Evolutionary conservation across 2,888 invertebrate species (phyloP).

Genomic region (Tipula confusa): DNA sequence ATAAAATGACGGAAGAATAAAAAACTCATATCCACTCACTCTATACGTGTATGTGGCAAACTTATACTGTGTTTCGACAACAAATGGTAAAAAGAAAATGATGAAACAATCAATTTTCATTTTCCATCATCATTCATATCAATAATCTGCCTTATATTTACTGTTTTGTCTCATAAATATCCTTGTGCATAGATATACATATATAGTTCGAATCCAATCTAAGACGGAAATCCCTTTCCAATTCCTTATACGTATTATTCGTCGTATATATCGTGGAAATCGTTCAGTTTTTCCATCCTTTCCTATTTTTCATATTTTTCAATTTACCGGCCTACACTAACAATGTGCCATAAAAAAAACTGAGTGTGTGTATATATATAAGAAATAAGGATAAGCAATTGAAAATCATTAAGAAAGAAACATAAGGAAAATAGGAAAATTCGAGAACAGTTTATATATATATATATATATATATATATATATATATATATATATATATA

Average conservation of each 20-base stretch:
- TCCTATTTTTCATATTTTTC: conserved; percentile 20
- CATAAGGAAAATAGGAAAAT: neutral
- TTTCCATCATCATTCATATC: conserved; percentile 16
- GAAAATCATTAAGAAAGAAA: conserved; percentile 1
- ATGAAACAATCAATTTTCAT: conserved; percentile 20
- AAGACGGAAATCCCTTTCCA: neutral
- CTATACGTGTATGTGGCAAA: neutral
- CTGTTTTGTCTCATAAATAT: conserved; percentile 20
- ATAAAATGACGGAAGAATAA: neutral
- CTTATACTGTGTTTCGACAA: neutral
- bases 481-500: neutral
- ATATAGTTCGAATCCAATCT: neutral
- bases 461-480: neutral
- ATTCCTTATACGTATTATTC: neutral
- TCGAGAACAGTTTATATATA: neutral
- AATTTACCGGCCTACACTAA: conserved; percentile 20
- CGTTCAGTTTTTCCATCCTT: neutral
- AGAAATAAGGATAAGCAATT: conserved; percentile 7
- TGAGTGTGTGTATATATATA: neutral
- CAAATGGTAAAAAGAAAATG: neutral
- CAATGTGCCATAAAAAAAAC: neutral
- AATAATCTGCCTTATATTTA: conserved; percentile 20
- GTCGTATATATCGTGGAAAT: neutral
- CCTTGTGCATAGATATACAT: neutral
- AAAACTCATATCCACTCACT: neutral